These are phyloP conservation scores for Pandion haliaetus DNA, from an alignment of 2,113 vertebrate species.

Conservation along the genomic window DNA sequence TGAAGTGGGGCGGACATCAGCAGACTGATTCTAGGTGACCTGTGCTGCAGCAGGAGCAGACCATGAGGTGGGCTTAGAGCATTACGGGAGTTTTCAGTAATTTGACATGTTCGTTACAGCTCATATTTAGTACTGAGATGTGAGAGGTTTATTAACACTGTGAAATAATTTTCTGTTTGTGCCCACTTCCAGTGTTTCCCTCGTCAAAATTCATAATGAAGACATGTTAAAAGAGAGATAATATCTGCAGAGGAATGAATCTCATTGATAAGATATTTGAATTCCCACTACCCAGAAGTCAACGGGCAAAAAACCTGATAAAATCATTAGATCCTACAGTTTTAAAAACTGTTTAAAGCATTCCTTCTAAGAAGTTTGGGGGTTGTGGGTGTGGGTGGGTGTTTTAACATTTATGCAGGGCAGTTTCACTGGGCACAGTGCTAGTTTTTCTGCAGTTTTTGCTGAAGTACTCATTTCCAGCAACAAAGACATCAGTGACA, in stretches of 20 bases:
- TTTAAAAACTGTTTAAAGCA: neutral
- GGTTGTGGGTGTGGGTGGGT: no score
- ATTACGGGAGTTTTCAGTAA: neutral
- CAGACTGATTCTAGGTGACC: neutral
- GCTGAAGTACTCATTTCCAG: neutral
- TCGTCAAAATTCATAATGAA: neutral
- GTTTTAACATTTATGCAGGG: neutral
- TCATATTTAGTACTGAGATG: neutral
- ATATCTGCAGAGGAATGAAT: neutral
- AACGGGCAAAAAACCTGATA: neutral
- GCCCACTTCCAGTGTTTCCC: neutral
- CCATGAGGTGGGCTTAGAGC: neutral
- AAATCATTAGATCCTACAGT: neutral
- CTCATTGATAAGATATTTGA: neutral
- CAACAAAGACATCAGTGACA: neutral
- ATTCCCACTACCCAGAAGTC: neutral
- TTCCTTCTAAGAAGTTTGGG: neutral
- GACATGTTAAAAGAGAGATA: neutral
- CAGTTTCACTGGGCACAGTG: neutral
- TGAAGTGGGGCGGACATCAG: neutral
- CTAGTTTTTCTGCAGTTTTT: neutral
- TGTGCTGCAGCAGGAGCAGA: neutral
- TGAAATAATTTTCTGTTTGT: neutral
- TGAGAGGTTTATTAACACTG: neutral
- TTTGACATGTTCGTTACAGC: neutral